Evolutionary conservation across 1,140 invertebrate genomes (phyloP).

Genomic region (Bursaphelenchus mucronatus): DNA sequence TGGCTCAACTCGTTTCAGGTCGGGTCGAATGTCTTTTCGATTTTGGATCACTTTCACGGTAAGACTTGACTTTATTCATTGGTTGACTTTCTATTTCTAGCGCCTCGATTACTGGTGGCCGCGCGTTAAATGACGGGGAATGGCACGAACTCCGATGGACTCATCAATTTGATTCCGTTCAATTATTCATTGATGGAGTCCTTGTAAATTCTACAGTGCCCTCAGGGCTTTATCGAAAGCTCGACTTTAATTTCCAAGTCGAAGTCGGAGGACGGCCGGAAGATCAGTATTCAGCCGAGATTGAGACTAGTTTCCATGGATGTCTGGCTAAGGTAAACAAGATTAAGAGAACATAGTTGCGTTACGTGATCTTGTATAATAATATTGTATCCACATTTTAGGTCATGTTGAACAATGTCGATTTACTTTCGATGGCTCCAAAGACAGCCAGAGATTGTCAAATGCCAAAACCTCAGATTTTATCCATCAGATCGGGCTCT

Average conservation of each 20-base stretch:
- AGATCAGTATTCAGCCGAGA: slow-evolving; percentile 52
- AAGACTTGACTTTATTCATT: neutral
- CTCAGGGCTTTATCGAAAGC: slow-evolving; percentile 52
- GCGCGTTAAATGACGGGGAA: slow-evolving; percentile 53
- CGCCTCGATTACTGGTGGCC: slow-evolving; percentile 43
- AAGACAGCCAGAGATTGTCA: slow-evolving; percentile 31
- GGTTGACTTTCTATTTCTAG: neutral
- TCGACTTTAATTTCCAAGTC: slow-evolving; percentile 55
- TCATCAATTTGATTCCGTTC: slow-evolving; percentile 60
- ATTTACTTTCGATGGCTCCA: slow-evolving; percentile 49
- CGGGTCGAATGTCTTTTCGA: slow-evolving; percentile 53
- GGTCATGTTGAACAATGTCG: slow-evolving; percentile 48
- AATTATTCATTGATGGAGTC: slow-evolving; percentile 54
- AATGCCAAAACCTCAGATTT: slow-evolving; percentile 49
- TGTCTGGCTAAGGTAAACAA: slow-evolving; percentile 46
- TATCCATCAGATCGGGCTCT: slow-evolving; percentile 37
- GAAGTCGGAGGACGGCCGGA: slow-evolving; percentile 56
- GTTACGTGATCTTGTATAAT: too few relatives aligned
- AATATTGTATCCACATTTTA: too few relatives aligned
- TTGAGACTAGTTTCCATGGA: slow-evolving; percentile 51
- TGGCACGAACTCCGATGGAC: slow-evolving; percentile 56
- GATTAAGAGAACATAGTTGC: too few relatives aligned
- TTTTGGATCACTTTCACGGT: slow-evolving; percentile 45
- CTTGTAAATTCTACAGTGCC: slow-evolving; percentile 52
- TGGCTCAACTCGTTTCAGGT: slow-evolving; percentile 52